These are phyloP conservation scores for Tetragnatha montana DNA, from an alignment of 2,888 invertebrate genomes.

Conservation along the genomic window DNA sequence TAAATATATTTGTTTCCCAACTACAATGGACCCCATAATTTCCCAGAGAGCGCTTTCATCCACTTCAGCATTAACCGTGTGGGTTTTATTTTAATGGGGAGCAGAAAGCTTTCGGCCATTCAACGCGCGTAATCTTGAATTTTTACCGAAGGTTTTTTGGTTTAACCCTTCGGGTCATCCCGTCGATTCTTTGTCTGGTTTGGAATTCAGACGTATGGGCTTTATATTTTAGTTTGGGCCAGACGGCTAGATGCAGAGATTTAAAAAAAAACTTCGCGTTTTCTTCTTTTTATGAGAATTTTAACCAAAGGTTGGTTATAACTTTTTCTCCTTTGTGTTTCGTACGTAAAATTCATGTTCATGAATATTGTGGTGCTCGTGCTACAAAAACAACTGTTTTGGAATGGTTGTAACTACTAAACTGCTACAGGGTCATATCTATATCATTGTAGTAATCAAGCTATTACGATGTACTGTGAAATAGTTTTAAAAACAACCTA, in stretches of 20 bases:
- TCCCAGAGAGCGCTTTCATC: background rate
- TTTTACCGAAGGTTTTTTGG: constrained; percentile 9
- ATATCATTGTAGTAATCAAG: too few relatives aligned
- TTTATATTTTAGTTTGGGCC: background rate
- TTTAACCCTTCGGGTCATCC: constrained; percentile 16
- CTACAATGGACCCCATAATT: constrained; percentile 10
- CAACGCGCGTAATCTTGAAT: constrained; percentile 3
- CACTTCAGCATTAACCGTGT: background rate
- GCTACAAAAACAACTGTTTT: too few relatives aligned
- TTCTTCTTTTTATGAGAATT: too few relatives aligned
- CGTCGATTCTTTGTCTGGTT: constrained; percentile 8
- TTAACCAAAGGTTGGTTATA: too few relatives aligned
- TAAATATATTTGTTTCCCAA: background rate
- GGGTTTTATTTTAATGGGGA: constrained; percentile 11
- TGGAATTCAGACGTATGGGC: background rate
- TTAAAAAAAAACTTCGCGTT: background rate
- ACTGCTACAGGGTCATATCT: too few relatives aligned
- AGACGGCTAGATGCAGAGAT: background rate
- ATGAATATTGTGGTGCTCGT: too few relatives aligned
- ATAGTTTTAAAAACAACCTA: too few relatives aligned
- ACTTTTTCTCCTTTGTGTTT: too few relatives aligned
- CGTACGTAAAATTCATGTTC: too few relatives aligned
- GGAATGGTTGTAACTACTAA: too few relatives aligned
- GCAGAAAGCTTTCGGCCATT: constrained; percentile 7
- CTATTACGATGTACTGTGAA: too few relatives aligned